phyloP scores from a whole-genome alignment of 2,113 vertebrate species.

The Muscicapa adusta region DNA sequence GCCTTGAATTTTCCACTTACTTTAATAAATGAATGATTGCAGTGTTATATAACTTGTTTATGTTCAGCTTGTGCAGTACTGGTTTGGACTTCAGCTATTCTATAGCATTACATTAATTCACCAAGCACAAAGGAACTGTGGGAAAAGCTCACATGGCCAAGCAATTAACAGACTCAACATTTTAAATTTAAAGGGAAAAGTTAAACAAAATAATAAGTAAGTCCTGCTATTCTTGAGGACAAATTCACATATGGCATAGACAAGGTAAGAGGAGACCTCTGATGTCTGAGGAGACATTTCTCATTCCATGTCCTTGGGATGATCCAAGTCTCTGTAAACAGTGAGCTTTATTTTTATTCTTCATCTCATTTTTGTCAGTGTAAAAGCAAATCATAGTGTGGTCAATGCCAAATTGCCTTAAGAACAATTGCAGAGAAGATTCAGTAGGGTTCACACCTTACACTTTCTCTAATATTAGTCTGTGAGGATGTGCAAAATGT shows the following conservation, averaged over 20 bases:
- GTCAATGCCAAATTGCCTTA: background rate
- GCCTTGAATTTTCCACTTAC: conserved; percentile 42
- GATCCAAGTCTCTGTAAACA: background rate
- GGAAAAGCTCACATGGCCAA: background rate
- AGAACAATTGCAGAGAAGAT: background rate
- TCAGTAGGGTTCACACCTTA: background rate
- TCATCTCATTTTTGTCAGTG: background rate
- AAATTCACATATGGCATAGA: background rate
- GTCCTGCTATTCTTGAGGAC: background rate
- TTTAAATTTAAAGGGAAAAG: background rate
- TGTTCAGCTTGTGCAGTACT: background rate
- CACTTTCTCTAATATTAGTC: background rate
- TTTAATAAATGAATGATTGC: conserved; percentile 47
- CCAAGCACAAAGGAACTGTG: background rate
- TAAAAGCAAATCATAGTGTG: background rate
- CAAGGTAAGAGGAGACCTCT: background rate
- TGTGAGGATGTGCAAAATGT: background rate
- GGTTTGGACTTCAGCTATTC: background rate
- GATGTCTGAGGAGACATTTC: background rate
- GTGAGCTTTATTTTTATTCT: conserved; percentile 11
- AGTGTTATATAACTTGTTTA: conserved; percentile 61
- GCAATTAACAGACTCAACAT: background rate
- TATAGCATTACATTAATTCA: background rate
- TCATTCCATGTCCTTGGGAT: background rate
- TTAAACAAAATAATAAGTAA: background rate